phyloP scores from a whole-genome alignment of 2,113 vertebrate genomes.

The Phrynosoma blainvillii region DNA sequence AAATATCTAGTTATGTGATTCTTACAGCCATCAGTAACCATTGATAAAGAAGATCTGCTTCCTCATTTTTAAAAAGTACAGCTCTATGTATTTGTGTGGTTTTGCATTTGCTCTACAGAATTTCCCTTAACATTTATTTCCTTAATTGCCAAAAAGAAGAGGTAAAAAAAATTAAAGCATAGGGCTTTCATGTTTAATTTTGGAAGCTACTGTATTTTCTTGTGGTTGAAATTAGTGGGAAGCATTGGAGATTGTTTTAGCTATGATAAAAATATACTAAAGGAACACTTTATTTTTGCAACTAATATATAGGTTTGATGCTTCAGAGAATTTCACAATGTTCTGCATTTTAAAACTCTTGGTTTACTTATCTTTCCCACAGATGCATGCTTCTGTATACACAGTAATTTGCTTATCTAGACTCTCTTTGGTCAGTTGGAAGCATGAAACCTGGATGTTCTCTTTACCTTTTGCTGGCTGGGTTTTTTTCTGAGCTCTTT shows the following conservation, averaged over 20 bases:
- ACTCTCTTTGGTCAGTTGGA: neutral
- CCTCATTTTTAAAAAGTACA: conserved; percentile 47
- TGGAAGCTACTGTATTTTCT: conserved; percentile 50
- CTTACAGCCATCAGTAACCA: conserved; percentile 40
- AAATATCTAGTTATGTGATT: conserved; percentile 51
- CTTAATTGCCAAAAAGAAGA: conserved; percentile 36
- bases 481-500: neutral
- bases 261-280: conserved; percentile 73
- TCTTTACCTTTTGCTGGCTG: neutral
- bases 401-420: neutral
- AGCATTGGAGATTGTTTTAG: conserved; percentile 68
- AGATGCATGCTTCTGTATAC: neutral
- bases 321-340: conserved; percentile 66
- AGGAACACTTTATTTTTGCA: conserved; percentile 80
- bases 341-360: conserved; percentile 68
- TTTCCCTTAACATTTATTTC: conserved; percentile 47
- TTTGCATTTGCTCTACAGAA: conserved; percentile 59
- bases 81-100: conserved; percentile 26
- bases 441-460: neutral
- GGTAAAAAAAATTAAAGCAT: neutral
- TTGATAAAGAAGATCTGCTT: conserved; percentile 57
- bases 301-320: conserved; percentile 75
- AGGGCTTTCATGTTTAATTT: conserved; percentile 30
- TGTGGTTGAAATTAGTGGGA: conserved; percentile 53
- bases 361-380: conserved; percentile 42